phyloP scores from a whole-genome alignment of 2,797 vertebrate genomes.

The Centropyge bicolor region DNA sequence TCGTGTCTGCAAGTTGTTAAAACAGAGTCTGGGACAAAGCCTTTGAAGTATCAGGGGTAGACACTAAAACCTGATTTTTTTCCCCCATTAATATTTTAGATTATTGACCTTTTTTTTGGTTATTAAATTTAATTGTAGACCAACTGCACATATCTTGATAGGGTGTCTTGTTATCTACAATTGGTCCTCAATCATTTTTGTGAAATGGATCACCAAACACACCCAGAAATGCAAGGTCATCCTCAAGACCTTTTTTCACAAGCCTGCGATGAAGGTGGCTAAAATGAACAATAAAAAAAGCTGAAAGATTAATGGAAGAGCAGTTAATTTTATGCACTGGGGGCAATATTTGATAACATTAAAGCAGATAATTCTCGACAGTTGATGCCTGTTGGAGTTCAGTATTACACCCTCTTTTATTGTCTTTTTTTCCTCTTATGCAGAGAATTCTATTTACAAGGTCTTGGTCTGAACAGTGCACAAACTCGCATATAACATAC shows the following conservation, averaged over 20 bases:
- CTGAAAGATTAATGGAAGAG: slow-evolving; percentile 5
- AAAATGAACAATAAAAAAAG: slow-evolving; percentile 8
- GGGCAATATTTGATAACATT: background rate
- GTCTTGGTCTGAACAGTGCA: background rate
- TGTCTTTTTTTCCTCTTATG: background rate
- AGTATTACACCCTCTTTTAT: background rate
- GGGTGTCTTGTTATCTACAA: slow-evolving; percentile 6
- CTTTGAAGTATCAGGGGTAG: background rate
- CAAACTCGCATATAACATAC: background rate
- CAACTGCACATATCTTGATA: background rate
- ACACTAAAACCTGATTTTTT: background rate
- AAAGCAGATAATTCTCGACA: background rate
- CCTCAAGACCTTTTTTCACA: background rate
- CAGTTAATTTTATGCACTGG: slow-evolving; percentile 29
- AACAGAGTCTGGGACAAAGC: slow-evolving; percentile 4
- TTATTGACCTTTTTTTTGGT: slow-evolving; percentile 20
- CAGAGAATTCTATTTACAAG: slow-evolving; percentile 9
- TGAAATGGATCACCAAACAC: background rate
- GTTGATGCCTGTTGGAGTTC: background rate
- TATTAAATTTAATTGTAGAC: slow-evolving; percentile 2
- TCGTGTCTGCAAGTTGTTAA: background rate
- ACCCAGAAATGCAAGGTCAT: background rate
- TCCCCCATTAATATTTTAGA: slow-evolving; percentile 5
- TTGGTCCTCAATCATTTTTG: background rate
- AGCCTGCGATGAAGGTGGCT: background rate